Evolutionary conservation across 1,140 invertebrate species (phyloP).

Genomic region (Drosophila pachea): DNA sequence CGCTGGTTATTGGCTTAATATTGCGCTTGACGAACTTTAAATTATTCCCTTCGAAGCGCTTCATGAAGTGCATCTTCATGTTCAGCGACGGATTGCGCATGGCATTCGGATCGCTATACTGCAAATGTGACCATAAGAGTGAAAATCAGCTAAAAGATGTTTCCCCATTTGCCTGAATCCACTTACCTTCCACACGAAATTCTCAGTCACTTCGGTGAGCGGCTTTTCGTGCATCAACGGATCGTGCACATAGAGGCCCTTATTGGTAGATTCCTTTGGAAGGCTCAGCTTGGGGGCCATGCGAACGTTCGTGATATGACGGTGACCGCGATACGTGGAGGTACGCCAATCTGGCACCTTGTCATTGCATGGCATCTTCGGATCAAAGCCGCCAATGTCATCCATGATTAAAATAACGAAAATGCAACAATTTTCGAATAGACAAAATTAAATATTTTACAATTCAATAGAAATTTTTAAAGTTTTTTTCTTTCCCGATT

Average conservation of each 20-base stretch:
- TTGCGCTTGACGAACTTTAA: slow-evolving; percentile 59
- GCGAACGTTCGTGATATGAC: slow-evolving; percentile 58
- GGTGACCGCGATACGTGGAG: slow-evolving; percentile 61
- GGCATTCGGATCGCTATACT: slow-evolving; percentile 57
- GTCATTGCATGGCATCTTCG: slow-evolving; percentile 49
- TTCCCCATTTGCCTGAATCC: not conserved
- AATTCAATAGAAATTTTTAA: slow-evolving; percentile 13
- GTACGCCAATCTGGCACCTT: slow-evolving; percentile 62
- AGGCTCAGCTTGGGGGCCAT: slow-evolving; percentile 52
- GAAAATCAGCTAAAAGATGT: not conserved
- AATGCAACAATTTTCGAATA: slow-evolving; percentile 14
- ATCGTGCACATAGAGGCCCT: slow-evolving; percentile 56
- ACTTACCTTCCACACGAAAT: slow-evolving; percentile 64
- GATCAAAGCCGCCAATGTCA: slow-evolving; percentile 69
- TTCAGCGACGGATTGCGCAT: slow-evolving; percentile 63
- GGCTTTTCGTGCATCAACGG: slow-evolving; percentile 52
- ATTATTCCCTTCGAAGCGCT: slow-evolving; percentile 55
- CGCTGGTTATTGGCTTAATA: slow-evolving; percentile 65
- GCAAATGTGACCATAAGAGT: not conserved
- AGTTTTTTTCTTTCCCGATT: not conserved
- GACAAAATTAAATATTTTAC: slow-evolving; percentile 5
- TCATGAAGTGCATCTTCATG: slow-evolving; percentile 64
- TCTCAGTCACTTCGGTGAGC: slow-evolving; percentile 45
- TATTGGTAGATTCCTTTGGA: slow-evolving; percentile 41
- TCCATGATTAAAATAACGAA: slow-evolving; percentile 49